These are phyloP conservation scores for Meloidogyne exigua DNA, from an alignment of 1,140 invertebrate species.

Conservation along the genomic window DNA sequence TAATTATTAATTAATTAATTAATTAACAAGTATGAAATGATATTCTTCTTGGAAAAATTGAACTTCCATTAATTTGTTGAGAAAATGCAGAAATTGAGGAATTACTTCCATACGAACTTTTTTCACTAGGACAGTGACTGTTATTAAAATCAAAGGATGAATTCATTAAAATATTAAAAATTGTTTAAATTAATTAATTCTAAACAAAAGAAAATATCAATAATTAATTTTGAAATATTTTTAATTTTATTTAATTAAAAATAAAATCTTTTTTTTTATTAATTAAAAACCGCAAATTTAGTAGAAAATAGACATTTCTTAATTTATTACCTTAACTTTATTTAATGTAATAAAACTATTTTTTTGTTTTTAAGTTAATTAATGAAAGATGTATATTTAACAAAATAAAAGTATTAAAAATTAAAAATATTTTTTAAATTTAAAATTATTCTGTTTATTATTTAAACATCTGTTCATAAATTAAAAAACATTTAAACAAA, in stretches of 20 bases:
- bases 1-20: neutral
- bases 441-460: no score
- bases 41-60: neutral
- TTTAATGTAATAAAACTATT: neutral
- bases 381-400: no score
- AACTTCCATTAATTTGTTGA: conserved; percentile 2
- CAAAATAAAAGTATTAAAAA: no score
- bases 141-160: neutral
- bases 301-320: neutral
- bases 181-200: no score
- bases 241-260: neutral
- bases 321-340: neutral
- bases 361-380: neutral
- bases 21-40: neutral
- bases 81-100: neutral
- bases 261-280: neutral
- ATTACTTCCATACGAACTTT: neutral
- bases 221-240: neutral
- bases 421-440: no score
- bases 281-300: neutral
- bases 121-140: neutral
- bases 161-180: no score
- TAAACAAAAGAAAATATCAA: no score
- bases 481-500: no score
- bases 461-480: no score